Base-by-base conservation (phyloP, 2,888 invertebrate species). In the Ditula angustiorana region DNA sequence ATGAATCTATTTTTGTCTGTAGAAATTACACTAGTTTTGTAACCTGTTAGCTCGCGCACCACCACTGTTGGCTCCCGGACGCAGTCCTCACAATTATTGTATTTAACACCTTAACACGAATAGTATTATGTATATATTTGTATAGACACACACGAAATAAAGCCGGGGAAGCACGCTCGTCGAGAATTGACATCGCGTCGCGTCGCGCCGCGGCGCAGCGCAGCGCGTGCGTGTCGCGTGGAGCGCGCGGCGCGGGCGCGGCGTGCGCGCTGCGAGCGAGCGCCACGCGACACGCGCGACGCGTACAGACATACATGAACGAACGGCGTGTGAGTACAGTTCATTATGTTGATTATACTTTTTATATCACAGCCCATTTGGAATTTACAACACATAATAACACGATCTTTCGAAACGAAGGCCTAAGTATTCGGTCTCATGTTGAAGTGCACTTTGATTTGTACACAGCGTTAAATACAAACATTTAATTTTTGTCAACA, bases 281-380 rank as follows among this genome's bases (percentile, higher is more conserved):
- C 55, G 58, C 11, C 56, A 10, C 28, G 35, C 16, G 41, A 26
- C 49, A 35, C 41, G 26, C 47, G 53, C 33, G 44, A 28, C 52
- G 41, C 24, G 35, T 41, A 24, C 53, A 26, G 13, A 46, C 61
- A 81, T 82, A 94, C 92, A 93, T 90, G 93, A 87, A 94, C 93
- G 87, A 94, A 94, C 94, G 94, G 94, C 94, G 94, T 94, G 94
- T 24, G 30, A 63, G 57, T 95, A 95, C 94, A 95, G 93, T 94
- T 93, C 88, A 94, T 94, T 88, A 94, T 93, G 94, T 93, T 94
- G 94, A 94, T 94, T 86, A 87, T 88, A 87, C 74, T 83, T 86
- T 88, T 90, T 94, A 94, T 95, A 95, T 96, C 96, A 96, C 96
- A 96, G 96, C 95, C 95, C 95, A 94, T 94, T 95, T 95, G 95